Percentiles rank a stretch among this genome's conserved stretches.
Conservation (phyloP, 2,888 invertebrate genomes). For the Eudemis profundana region DNA sequence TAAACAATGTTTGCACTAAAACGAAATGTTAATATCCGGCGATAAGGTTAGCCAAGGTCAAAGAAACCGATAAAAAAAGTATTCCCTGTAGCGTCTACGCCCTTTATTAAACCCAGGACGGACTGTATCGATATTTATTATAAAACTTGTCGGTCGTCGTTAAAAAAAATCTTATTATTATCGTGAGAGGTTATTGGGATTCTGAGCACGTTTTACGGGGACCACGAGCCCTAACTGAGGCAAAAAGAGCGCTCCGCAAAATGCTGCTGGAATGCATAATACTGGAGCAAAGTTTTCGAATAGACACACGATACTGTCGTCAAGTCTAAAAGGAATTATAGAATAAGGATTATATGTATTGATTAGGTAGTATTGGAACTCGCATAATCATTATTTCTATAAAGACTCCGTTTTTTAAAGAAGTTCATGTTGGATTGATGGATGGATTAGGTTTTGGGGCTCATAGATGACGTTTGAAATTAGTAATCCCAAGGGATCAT, state of each 20-base stretch:
- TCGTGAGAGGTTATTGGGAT: slow-evolving; percentile 52
- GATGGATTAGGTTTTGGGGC: too few relatives aligned
- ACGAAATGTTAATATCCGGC: too few relatives aligned
- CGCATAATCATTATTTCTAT: too few relatives aligned
- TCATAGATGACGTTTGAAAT: too few relatives aligned
- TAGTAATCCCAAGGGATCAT: too few relatives aligned
- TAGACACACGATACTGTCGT: slow-evolving; percentile 36
- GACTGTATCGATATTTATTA: slow-evolving; percentile 57
- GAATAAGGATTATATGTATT: slow-evolving; percentile 6
- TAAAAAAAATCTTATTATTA: slow-evolving; percentile 41
- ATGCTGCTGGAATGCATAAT: slow-evolving; percentile 60
- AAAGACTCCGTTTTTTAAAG: too few relatives aligned
- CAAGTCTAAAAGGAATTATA: slow-evolving; percentile 5
- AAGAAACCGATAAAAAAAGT: background rate
- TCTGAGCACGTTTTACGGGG: slow-evolving; percentile 52
- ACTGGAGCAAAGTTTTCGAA: slow-evolving; percentile 42
- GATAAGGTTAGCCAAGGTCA: background rate
- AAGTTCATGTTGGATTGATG: too few relatives aligned
- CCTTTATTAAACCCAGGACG: background rate
- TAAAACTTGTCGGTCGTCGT: slow-evolving; percentile 45
- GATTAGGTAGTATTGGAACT: background rate
- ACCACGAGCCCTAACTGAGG: slow-evolving; percentile 44
- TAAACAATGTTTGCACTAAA: too few relatives aligned
- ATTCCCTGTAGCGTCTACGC: background rate
- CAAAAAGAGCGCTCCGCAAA: slow-evolving; percentile 53